Conservation (phyloP, 2,888 invertebrate species). For the Psylliodes chrysocephalus region DNA sequence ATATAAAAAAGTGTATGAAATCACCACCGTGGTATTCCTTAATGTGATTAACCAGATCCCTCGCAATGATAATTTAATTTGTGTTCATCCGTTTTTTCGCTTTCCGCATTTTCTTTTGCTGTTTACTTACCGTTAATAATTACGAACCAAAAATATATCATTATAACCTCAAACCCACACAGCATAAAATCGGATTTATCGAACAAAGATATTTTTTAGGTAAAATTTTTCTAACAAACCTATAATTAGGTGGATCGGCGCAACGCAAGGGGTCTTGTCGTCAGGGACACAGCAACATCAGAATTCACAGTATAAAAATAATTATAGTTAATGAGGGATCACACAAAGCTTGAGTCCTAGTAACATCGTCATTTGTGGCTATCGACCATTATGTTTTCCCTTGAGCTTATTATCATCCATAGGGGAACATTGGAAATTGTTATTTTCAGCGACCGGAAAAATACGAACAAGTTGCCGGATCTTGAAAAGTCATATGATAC, state of each 20-base stretch:
- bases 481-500: constrained; percentile 52
- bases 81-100: constrained; percentile 29
- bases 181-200: constrained; percentile 49
- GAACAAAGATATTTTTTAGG: constrained; percentile 40
- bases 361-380: constrained; percentile 56
- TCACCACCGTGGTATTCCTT: neutral
- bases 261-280: constrained; percentile 20
- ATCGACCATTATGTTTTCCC: constrained; percentile 56
- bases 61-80: constrained; percentile 25
- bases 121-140: constrained; percentile 28
- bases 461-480: constrained; percentile 46
- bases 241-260: constrained; percentile 33
- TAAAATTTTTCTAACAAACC: constrained; percentile 40
- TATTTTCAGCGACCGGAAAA: constrained; percentile 52
- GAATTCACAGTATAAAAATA: constrained; percentile 49
- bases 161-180: constrained; percentile 34
- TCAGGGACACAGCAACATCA: constrained; percentile 37
- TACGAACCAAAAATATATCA: constrained; percentile 32
- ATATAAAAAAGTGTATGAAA: too few species aligned
- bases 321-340: constrained; percentile 58
- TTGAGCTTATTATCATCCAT: constrained; percentile 45
- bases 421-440: constrained; percentile 50
- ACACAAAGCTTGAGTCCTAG: constrained; percentile 56
- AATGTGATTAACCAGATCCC: constrained; percentile 20
- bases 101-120: constrained; percentile 28